Conservation (phyloP, 2,888 invertebrate genomes). For the Bimastos eiseni region DNA sequence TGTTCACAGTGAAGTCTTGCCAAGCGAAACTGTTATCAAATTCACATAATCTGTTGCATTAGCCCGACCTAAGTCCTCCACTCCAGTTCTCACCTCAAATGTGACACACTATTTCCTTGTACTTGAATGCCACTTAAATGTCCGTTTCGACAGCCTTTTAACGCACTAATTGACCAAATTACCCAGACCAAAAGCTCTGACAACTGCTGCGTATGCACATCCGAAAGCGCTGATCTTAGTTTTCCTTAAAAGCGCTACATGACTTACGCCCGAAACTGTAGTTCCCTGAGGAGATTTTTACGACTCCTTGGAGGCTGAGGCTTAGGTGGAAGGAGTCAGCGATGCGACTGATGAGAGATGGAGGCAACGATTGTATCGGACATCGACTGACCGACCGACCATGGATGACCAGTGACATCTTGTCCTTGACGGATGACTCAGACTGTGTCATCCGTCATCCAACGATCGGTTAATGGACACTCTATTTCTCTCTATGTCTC, state of each 20-base stretch:
- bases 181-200: neutral
- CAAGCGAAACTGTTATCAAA: neutral
- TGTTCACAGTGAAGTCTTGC: neutral
- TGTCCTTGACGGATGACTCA: slow-evolving; percentile 6
- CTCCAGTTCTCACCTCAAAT: neutral
- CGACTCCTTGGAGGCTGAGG: neutral
- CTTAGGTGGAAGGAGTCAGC: neutral
- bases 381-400: neutral
- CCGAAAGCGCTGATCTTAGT: neutral
- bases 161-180: neutral
- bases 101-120: neutral
- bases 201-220: neutral
- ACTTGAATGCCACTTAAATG: neutral
- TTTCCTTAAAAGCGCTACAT: neutral
- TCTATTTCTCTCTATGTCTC: neutral
- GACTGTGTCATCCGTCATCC: neutral
- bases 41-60: neutral
- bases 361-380: neutral
- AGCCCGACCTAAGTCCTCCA: neutral
- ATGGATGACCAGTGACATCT: neutral
- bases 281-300: neutral
- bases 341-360: neutral
- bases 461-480: neutral
- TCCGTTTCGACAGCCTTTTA: neutral
- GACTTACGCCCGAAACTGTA: neutral